Conservation (phyloP, 2,113 vertebrate genomes). For the Erpornis zantholeuca region DNA sequence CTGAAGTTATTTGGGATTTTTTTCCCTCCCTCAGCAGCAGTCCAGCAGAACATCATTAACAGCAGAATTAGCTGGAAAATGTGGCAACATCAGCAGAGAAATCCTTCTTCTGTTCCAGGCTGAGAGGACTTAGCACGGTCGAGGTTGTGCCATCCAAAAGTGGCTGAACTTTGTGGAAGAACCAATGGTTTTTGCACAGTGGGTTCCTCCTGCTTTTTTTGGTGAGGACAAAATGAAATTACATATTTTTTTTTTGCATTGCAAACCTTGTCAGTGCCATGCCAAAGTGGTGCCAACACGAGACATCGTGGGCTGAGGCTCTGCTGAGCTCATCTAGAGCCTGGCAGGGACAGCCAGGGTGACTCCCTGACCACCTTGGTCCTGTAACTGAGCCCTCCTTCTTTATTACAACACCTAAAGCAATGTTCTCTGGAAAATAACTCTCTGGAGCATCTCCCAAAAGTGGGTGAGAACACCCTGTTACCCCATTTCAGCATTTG, state of each 20-base stretch:
- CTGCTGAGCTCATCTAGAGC: not conserved
- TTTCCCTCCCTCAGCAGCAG: not conserved
- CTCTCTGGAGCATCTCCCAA: not conserved
- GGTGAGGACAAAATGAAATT: not conserved
- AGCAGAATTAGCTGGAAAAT: not conserved
- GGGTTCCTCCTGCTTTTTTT: not conserved
- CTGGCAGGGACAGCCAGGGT: not conserved
- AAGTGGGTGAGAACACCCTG: not conserved
- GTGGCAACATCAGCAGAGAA: not conserved
- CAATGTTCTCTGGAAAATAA: not conserved
- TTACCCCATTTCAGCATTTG: not conserved
- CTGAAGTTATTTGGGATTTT: not conserved
- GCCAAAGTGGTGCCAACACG: not conserved
- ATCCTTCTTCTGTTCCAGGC: not conserved
- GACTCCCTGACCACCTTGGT: not conserved
- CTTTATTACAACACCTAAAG: not conserved
- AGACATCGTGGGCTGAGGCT: not conserved
- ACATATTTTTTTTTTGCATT: not conserved
- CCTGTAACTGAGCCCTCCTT: not conserved
- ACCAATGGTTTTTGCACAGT: not conserved
- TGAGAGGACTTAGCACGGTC: not conserved
- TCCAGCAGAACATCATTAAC: not conserved
- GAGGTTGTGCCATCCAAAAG: not conserved
- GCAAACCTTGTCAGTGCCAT: not conserved
- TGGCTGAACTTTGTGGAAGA: not conserved